Evolutionary conservation across 2,113 vertebrate genomes (phyloP).

Genomic region (Tangachromis dhanisi): DNA sequence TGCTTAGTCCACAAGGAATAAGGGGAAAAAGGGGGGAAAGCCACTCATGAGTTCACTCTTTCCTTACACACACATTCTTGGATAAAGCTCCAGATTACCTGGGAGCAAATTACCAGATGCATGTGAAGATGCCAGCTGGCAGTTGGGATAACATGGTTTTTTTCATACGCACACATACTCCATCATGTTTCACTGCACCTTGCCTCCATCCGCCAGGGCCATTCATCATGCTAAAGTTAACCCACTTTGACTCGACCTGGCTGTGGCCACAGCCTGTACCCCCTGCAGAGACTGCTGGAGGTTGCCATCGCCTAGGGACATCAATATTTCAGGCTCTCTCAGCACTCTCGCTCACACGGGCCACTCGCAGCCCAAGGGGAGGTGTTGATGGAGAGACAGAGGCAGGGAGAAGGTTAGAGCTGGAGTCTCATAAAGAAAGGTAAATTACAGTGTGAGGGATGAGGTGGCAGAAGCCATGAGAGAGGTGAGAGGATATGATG

Average conservation of each 20-base stretch:
- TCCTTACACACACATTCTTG: background rate
- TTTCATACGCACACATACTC: background rate
- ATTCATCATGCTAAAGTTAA: constrained; percentile 2
- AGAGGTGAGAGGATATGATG: background rate
- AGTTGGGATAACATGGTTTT: background rate
- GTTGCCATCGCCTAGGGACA: constrained; percentile 23
- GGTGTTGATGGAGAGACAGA: constrained; percentile 29
- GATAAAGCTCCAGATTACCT: constrained; percentile 16
- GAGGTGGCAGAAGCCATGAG: background rate
- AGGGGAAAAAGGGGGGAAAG: background rate
- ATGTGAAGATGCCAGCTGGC: constrained; percentile 30
- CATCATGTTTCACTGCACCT: background rate
- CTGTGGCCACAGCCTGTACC: background rate
- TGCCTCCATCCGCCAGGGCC: background rate
- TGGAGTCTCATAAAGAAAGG: background rate
- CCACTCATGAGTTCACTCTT: background rate
- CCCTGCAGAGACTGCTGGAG: constrained; percentile 27
- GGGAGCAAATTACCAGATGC: background rate
- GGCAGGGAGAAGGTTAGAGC: background rate
- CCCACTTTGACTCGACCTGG: background rate
- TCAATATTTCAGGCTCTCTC: constrained; percentile 59
- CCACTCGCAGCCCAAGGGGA: constrained; percentile 1
- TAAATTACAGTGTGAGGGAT: background rate
- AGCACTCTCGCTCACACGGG: background rate
- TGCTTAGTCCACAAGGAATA: background rate